phyloP scores from a whole-genome alignment of 2,888 invertebrate genomes.

The Parnassius mnemosyne region DNA sequence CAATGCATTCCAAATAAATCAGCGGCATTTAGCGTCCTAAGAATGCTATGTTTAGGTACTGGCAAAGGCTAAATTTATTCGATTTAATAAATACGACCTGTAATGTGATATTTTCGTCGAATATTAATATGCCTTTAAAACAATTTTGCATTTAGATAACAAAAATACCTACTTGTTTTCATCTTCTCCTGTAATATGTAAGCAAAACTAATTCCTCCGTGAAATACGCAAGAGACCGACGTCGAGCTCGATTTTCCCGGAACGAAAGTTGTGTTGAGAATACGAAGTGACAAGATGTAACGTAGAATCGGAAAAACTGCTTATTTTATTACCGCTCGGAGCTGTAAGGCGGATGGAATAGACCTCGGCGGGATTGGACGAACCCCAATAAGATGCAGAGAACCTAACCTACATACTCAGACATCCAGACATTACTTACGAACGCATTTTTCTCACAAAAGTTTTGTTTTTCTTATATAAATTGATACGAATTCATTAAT shows the following conservation, averaged over 20 bases:
- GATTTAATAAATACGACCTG: background rate
- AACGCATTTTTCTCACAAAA: background rate
- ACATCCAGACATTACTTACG: constrained; percentile 7
- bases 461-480: no score
- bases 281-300: constrained; percentile 72
- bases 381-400: constrained; percentile 55
- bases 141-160: constrained; percentile 5
- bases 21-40: constrained; percentile 5
- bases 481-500: no score
- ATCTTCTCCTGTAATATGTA: constrained; percentile 31
- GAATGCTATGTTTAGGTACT: constrained; percentile 1
- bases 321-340: constrained; percentile 70
- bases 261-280: constrained; percentile 60
- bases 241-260: constrained; percentile 54
- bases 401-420: constrained; percentile 26
- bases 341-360: constrained; percentile 60
- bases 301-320: constrained; percentile 75
- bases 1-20: constrained; percentile 23
- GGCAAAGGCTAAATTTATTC: background rate
- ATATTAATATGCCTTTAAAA: background rate
- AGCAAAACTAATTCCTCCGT: constrained; percentile 50
- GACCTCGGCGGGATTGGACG: constrained; percentile 54
- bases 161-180: constrained; percentile 30
- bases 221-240: constrained; percentile 50
- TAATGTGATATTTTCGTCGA: background rate